Evolutionary conservation across 2,797 vertebrate genomes (phyloP), one percentile per base, ranked within the genome.

Genomic region (Scarus forsteni): DNA sequence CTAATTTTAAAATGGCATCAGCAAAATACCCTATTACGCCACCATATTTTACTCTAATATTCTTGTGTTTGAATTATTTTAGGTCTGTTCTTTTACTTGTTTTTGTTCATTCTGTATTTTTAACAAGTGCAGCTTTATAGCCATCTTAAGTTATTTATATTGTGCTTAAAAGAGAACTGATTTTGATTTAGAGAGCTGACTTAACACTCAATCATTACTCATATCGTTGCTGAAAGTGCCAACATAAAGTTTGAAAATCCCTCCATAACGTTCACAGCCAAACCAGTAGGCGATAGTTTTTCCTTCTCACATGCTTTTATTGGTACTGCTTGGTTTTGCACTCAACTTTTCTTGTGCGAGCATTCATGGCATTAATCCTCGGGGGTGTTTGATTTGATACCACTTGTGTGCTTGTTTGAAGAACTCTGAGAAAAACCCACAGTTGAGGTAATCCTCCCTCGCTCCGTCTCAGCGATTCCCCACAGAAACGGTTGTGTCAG

Each of bases 401-500:
- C 8, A 53, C 14, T 6, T 5, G 0, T 48, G 73, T 42, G 10
- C 50, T 35, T 52, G 51, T 71, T 38, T 57, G 73, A 70, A 57
- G 64, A 62, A 18, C 49, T 72, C 15, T 49, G 40, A 66, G 62
- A 80, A 65, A 66, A 64, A 55, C 19, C 49, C 53, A 60, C 45
- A 45, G 63, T 43, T 80, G 80, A 85, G 62, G 70, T 89, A 85
- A 91, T 85, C 57, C 70, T 84, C 73, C 60, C 84, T 77, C 56
- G 57, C 59, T 69, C 66, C 77, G 43, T 66, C 72, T 43, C 36
- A 79, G 54, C 75, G 27, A 73, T 81, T 87, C 81, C 88, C 88
- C 77, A 59, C 71, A 85, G 78, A 76, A 81, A 57, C 76, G 48
- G 19, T 75, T 60, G 71, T 83, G 89, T 87, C 87, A 83, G 84